Evolutionary conservation across 2,888 invertebrate genomes (phyloP), one percentile per base, ranked within the genome.

Genomic region (Peribatodes rhomboidaria): DNA sequence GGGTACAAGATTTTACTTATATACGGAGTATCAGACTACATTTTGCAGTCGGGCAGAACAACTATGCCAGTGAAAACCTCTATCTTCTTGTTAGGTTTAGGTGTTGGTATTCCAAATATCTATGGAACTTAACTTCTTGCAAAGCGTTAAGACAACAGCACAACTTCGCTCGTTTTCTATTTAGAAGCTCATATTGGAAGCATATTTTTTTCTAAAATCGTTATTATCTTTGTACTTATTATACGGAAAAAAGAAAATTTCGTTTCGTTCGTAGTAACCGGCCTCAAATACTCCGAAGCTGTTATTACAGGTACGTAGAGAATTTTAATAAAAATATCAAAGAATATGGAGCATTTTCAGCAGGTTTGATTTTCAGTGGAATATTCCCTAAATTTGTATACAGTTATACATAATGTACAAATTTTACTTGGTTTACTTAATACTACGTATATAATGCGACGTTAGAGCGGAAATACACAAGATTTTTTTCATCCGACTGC

Each of bases 231-330:
- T 61, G 49, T 42, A 18, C 35, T 50, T 50, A 42, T 41, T 27
- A 42, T 49, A 35, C 41, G 55, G 55, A 35, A 61, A 54, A 54
- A 22, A 46, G 54, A 46, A 54, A 54, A 47, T 39, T 47, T 47
- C 49, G 31, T 9, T 60, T 13, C 20, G 41, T 46, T 46, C 27
- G 46, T n/a, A 42, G 37, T 44, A 35, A 53, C 22, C 27, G 2
- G 53, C 37, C 22, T 37, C 46, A 54, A 53, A 61, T 46, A 47
- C 27, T 62, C 22, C 31, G 42, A 44, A 56, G 56, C 56, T 62
- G 61, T 56, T 62, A 62, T 62, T 42, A 56, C 55, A 50, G 61
- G 56, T 56, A 44, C 42, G 50, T 50, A 44, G 61, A 41, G 11
- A 42, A 37, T 56, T 55, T 60, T 37, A 20, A 56, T 52, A 50